Conservation (phyloP, 1,140 invertebrate species). For the Fopius arisanus region DNA sequence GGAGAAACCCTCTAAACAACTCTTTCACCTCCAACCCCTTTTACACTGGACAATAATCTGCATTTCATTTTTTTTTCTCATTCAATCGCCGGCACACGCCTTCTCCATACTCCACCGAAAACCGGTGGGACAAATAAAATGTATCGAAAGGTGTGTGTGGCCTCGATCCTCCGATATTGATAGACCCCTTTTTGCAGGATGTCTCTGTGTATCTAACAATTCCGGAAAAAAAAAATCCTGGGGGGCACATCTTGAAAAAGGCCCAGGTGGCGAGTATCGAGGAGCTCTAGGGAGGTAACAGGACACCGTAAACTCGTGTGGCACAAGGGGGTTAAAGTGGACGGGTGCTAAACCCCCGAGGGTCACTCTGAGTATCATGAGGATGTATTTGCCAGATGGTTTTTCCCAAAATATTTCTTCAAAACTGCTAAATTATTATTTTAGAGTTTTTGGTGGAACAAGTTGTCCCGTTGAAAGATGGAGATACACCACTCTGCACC, state of each 20-base stretch:
- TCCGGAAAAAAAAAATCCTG: background rate
- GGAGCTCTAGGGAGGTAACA: background rate
- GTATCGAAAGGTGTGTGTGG: background rate
- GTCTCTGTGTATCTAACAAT: slow-evolving; percentile 1
- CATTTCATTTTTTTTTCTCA: slow-evolving; percentile 8
- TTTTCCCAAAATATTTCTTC: background rate
- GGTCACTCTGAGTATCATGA: background rate
- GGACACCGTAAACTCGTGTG: slow-evolving; percentile 10
- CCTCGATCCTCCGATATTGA: slow-evolving; percentile 15
- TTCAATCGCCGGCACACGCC: background rate
- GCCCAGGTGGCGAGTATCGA: slow-evolving; percentile 20
- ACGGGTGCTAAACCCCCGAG: background rate
- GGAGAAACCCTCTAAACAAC: slow-evolving; percentile 12
- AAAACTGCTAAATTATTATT: background rate
- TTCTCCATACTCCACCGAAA: background rate
- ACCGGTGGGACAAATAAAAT: background rate
- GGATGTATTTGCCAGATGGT: background rate
- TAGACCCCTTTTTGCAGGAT: slow-evolving; percentile 26
- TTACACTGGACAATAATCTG: slow-evolving; percentile 15
- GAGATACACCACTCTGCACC: background rate
- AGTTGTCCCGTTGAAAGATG: background rate
- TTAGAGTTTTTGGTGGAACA: background rate
- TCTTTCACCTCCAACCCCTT: background rate
- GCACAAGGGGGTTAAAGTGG: background rate
- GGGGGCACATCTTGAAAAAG: background rate